Conservation (phyloP, 1,140 invertebrate genomes). For the Aphis craccivora region DNA sequence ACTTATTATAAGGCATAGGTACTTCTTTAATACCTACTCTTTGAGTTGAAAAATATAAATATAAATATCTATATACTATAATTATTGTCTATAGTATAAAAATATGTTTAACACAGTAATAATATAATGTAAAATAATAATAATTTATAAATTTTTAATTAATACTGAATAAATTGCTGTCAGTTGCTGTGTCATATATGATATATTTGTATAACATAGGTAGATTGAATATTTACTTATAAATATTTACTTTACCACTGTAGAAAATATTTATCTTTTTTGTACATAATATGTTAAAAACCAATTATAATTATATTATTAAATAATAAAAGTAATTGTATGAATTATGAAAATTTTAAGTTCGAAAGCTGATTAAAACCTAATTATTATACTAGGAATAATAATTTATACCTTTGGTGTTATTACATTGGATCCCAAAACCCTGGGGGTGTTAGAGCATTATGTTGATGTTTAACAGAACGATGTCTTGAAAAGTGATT, state of each 20-base stretch:
- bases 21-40: no score
- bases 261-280: neutral
- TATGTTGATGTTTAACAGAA: slow-evolving; percentile 43
- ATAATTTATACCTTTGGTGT: neutral
- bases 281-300: neutral
- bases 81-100: neutral
- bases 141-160: neutral
- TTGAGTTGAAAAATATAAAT: no score
- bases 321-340: neutral
- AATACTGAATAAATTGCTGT: neutral
- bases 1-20: no score
- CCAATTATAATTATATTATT: neutral
- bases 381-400: neutral
- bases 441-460: slow-evolving; percentile 22
- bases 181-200: neutral
- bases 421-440: slow-evolving; percentile 52
- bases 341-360: neutral
- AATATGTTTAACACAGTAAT: neutral
- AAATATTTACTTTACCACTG: neutral
- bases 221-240: neutral
- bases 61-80: no score
- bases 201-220: neutral
- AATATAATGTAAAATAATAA: neutral
- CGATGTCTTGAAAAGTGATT: slow-evolving; percentile 55
- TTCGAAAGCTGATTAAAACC: neutral